Conservation (phyloP, 1,140 invertebrate species). For the Papilio aristodemus region DNA sequence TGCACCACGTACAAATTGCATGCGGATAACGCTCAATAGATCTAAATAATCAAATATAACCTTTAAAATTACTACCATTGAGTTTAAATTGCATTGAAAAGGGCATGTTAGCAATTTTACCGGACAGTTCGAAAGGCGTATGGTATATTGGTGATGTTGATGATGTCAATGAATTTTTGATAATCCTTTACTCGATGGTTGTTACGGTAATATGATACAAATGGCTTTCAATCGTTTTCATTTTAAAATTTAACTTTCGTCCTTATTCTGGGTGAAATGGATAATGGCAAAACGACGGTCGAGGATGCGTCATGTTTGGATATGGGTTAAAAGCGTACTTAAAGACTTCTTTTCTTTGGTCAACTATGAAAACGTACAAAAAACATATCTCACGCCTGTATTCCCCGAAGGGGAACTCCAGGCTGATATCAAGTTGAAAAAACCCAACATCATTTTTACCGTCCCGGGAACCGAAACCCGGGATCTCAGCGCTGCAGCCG, state of each 20-base stretch:
- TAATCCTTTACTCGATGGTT: not conserved
- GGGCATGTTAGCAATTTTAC: not conserved
- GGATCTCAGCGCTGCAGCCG: too few species aligned
- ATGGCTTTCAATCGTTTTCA: not conserved
- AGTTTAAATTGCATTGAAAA: slow-evolving; percentile 16
- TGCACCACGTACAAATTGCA: slow-evolving; percentile 29
- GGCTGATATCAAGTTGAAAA: too few species aligned
- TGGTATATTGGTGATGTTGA: not conserved
- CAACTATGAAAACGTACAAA: too few species aligned
- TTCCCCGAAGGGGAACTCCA: too few species aligned
- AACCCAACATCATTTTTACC: too few species aligned
- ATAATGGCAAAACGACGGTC: not conserved
- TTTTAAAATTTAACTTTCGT: not conserved
- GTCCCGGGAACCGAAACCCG: too few species aligned
- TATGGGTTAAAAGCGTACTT: too few species aligned
- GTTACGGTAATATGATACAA: slow-evolving; percentile 10
- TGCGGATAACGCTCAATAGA: not conserved
- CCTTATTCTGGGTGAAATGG: not conserved
- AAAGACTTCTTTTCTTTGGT: too few species aligned
- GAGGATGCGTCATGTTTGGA: not conserved
- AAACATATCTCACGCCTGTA: too few species aligned
- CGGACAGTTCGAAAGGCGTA: not conserved
- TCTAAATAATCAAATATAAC: slow-evolving; percentile 26
- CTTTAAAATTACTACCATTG: slow-evolving; percentile 5
- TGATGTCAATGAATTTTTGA: slow-evolving; percentile 28